Evolutionary conservation across 1,140 invertebrate genomes (phyloP).

Genomic region (Samia ricini): DNA sequence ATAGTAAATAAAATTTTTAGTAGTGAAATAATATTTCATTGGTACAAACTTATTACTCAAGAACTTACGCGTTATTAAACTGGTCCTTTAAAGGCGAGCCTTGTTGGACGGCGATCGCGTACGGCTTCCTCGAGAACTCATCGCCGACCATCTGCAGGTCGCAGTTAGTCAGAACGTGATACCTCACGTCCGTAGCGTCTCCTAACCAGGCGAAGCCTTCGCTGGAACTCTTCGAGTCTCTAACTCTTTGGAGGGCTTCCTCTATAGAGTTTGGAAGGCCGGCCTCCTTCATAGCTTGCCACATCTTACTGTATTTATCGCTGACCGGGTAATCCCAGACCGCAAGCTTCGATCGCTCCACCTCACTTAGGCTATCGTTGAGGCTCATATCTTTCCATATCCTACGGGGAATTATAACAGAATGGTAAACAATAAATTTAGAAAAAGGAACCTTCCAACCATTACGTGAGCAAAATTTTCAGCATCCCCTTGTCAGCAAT

Average conservation of each 20-base stretch:
- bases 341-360: constrained; percentile 94
- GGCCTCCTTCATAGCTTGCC: constrained; percentile 97
- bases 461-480: no score
- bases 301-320: constrained; percentile 99
- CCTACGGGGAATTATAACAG: constrained; percentile 71
- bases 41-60: no score
- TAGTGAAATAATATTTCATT: no score
- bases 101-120: constrained; percentile 97
- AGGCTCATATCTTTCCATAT: constrained; percentile 99
- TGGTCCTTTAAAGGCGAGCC: constrained; percentile 95
- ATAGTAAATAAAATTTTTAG: no score
- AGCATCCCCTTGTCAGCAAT: no score
- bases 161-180: constrained; percentile 90
- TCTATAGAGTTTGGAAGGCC: constrained; percentile 86
- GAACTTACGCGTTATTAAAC: constrained; percentile 92
- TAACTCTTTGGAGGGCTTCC: constrained; percentile 88
- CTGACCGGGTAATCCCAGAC: constrained; percentile 99
- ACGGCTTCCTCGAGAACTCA: constrained; percentile 97
- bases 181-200: constrained; percentile 95
- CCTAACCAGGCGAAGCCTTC: constrained; percentile 96
- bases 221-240: constrained; percentile 84
- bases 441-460: no score
- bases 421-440: no score
- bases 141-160: constrained; percentile 94
- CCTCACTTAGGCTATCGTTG: constrained; percentile 92